Evolutionary conservation across 2,113 vertebrate genomes (phyloP).

Genomic region (Bostrychus sinensis): DNA sequence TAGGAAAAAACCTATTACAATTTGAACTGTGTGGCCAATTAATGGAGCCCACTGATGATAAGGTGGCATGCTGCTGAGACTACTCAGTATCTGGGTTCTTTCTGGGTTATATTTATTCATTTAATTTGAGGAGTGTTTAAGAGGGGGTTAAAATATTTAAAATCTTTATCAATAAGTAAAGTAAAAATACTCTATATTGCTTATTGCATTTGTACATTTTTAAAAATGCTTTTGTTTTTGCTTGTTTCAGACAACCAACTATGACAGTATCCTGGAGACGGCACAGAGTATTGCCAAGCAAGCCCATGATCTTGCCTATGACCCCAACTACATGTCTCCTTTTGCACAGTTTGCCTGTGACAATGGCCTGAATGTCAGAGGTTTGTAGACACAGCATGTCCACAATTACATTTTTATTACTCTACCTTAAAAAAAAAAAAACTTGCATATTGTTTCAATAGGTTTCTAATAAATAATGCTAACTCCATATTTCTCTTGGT

Average conservation of each 20-base stretch:
- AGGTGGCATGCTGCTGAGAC: too few relatives aligned
- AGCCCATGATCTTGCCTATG: conserved; percentile 95
- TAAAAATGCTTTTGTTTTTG: conserved; percentile 2
- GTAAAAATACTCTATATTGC: too few relatives aligned
- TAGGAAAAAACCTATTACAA: too few relatives aligned
- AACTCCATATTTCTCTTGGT: conserved; percentile 2
- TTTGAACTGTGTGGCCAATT: too few relatives aligned
- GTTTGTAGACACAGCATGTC: conserved; percentile 77
- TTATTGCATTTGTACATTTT: background rate
- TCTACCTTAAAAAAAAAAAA: background rate
- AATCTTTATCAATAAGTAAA: too few relatives aligned
- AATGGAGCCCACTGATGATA: too few relatives aligned
- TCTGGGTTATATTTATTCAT: too few relatives aligned
- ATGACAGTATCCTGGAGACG: conserved; percentile 96
- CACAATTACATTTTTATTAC: background rate
- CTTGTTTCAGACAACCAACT: conserved; percentile 88
- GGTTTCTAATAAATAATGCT: background rate
- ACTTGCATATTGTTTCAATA: background rate
- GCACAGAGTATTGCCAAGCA: conserved; percentile 97
- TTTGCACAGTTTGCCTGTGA: conserved; percentile 99
- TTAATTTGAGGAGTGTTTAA: too few relatives aligned
- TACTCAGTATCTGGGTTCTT: too few relatives aligned
- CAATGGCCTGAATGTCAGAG: conserved; percentile 97
- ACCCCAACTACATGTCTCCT: conserved; percentile 99
- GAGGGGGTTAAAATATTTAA: too few relatives aligned